Conservation (phyloP, 2,797 vertebrate species). For the Anabacerthia variegaticeps region DNA sequence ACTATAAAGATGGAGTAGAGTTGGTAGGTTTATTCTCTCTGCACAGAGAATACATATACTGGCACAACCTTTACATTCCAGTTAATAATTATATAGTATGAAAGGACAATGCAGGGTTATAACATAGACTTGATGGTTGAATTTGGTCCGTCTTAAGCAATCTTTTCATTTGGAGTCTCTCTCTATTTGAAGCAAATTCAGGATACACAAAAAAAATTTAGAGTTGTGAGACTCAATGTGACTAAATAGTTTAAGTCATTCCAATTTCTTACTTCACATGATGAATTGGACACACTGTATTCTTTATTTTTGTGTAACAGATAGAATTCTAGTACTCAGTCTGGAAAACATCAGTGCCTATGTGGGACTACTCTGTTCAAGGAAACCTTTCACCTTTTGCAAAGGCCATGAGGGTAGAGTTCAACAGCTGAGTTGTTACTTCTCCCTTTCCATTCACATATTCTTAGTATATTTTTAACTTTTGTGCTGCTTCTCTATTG, state of each 20-base stretch:
- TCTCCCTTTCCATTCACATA: not conserved
- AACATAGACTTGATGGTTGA: not conserved
- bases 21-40: not conserved
- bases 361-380: not conserved
- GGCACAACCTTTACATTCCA: not conserved
- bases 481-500: not conserved
- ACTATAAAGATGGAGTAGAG: not conserved
- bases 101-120: not conserved
- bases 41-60: not conserved
- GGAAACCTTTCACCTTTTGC: not conserved
- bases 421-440: not conserved
- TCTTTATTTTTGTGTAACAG: not conserved
- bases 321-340: not conserved
- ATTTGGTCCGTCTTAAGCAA: not conserved
- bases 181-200: not conserved
- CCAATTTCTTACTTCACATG: not conserved
- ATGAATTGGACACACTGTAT: not conserved
- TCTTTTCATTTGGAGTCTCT: not conserved
- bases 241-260: not conserved
- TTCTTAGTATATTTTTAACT: constrained; percentile 2
- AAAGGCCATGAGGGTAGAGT: not conserved
- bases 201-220: not conserved
- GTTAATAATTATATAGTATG: not conserved
- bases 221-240: not conserved
- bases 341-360: not conserved